Conservation (phyloP, 1,140 invertebrate species). For the Eriosoma lanigerum region DNA sequence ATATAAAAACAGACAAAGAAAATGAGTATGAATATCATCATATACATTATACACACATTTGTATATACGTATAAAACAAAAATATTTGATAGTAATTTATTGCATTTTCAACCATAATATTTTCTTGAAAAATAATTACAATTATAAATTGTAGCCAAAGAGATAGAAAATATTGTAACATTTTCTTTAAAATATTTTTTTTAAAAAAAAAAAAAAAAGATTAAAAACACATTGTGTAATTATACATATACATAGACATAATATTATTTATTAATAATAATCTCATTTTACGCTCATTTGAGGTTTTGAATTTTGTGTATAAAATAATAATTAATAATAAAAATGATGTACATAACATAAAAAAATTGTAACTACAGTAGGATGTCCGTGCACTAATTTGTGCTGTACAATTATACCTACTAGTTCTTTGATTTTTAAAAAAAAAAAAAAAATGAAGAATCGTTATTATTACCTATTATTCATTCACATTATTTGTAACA, state of each 20-base stretch:
- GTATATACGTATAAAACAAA: too few relatives aligned
- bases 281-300: not conserved
- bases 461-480: constrained; percentile 36
- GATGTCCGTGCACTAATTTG: not conserved
- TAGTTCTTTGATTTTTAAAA: constrained; percentile 29
- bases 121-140: too few relatives aligned
- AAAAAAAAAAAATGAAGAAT: constrained; percentile 8
- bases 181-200: not conserved
- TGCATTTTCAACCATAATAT: too few relatives aligned
- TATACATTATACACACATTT: too few relatives aligned
- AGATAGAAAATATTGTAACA: too few relatives aligned
- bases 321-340: constrained; percentile 23
- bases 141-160: too few relatives aligned
- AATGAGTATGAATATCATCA: too few relatives aligned
- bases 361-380: not conserved
- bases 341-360: constrained; percentile 33
- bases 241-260: constrained; percentile 30
- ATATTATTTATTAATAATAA: not conserved
- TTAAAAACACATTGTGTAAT: constrained; percentile 28
- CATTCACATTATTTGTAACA: not conserved
- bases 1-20: too few relatives aligned
- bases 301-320: not conserved
- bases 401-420: not conserved
- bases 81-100: too few relatives aligned
- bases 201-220: constrained; percentile 15